phyloP scores from a whole-genome alignment of 2,888 invertebrate species.

The Myathropa florea region DNA sequence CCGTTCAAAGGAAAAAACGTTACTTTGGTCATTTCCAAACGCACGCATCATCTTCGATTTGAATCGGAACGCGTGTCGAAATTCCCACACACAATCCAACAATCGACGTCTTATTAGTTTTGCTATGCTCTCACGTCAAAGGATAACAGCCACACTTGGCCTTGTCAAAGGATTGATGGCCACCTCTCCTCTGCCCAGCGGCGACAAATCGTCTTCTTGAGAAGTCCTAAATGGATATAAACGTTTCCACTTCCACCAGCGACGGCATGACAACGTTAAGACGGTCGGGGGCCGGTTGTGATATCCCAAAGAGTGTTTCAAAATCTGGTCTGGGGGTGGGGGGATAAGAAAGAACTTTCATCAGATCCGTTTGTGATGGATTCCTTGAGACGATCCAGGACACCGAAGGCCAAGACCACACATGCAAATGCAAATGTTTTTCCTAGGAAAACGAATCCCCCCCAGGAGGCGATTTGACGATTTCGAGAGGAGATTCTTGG shows the following conservation, averaged over 20 bases:
- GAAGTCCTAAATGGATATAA: neutral
- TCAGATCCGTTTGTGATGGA: neutral
- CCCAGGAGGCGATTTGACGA: constrained; percentile 4
- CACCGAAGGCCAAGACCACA: neutral
- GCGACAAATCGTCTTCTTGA: neutral
- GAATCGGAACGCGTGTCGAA: constrained; percentile 23
- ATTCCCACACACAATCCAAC: constrained; percentile 38
- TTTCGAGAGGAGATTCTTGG: constrained; percentile 4
- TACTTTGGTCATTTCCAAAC: neutral
- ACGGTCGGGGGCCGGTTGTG: no score
- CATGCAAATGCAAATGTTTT: neutral
- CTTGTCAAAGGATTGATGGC: constrained; percentile 19
- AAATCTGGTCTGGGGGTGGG: neutral
- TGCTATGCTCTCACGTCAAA: constrained; percentile 23
- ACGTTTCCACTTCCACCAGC: neutral
- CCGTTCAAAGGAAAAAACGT: neutral
- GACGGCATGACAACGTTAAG: neutral
- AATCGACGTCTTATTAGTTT: constrained; percentile 25
- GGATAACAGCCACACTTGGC: neutral
- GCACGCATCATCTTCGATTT: neutral
- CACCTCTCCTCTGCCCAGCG: neutral
- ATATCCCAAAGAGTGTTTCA: neutral
- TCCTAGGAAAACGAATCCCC: neutral
- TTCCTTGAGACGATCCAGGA: neutral
- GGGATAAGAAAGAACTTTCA: neutral